phyloP scores from a whole-genome alignment of 2,797 vertebrate species.

The Eupleurogrammus muticus region DNA sequence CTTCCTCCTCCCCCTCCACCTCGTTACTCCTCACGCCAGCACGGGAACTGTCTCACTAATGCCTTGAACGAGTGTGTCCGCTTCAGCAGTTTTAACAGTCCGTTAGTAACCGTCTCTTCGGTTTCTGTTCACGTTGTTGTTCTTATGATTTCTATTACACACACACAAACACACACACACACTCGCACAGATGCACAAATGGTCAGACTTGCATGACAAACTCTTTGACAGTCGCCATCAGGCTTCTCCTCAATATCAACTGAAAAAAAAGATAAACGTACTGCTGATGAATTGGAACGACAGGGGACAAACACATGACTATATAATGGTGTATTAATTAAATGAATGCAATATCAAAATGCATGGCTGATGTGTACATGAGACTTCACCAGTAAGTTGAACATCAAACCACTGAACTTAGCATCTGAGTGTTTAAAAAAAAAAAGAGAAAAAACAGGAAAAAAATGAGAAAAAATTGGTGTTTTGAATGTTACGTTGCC shows the following conservation, averaged over 20 bases:
- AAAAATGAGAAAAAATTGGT: conserved; percentile 47
- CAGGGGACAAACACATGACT: conserved; percentile 62
- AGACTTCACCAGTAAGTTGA: conserved; percentile 75
- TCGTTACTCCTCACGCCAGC: conserved; percentile 75
- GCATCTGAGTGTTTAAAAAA: conserved; percentile 73
- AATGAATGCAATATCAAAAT: conserved; percentile 81
- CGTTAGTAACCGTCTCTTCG: conserved; percentile 67
- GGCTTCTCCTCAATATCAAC: conserved; percentile 53
- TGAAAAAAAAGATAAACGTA: conserved; percentile 11
- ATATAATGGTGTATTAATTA: conserved; percentile 74
- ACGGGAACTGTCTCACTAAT: conserved; percentile 82
- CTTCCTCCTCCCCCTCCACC: conserved; percentile 33
- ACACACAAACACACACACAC: conserved; percentile 30
- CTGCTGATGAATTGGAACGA: conserved; percentile 62
- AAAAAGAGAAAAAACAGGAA: conserved; percentile 20
- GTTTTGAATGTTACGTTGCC: conserved; percentile 84
- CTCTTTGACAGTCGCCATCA: conserved; percentile 57
- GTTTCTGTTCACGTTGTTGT: conserved; percentile 68
- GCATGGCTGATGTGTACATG: conserved; percentile 82
- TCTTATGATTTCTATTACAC: conserved; percentile 61
- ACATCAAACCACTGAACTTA: conserved; percentile 76
- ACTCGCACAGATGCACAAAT: conserved; percentile 63
- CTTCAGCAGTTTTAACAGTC: conserved; percentile 75
- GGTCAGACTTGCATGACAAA: conserved; percentile 74
- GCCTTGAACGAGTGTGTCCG: conserved; percentile 82